phyloP scores from a whole-genome alignment of 2,113 vertebrate species.

The Myocastor coypus region DNA sequence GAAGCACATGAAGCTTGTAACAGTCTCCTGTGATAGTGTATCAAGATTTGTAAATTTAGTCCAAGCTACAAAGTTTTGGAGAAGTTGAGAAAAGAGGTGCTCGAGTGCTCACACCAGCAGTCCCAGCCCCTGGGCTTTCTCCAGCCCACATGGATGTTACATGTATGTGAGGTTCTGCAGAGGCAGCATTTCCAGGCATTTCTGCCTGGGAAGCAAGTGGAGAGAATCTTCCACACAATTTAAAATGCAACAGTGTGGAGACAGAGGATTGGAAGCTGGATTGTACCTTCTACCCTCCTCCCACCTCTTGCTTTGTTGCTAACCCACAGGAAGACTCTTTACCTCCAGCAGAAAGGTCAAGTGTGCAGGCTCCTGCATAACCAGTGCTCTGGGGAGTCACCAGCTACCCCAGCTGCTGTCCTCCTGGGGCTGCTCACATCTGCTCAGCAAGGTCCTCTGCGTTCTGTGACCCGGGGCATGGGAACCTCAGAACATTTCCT shows the following conservation, averaged over 20 bases:
- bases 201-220: slow-evolving; percentile 50
- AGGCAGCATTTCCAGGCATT: slow-evolving; percentile 52
- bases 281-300: not conserved
- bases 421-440: slow-evolving; percentile 77
- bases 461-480: slow-evolving; percentile 73
- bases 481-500: slow-evolving; percentile 78
- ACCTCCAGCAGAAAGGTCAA: slow-evolving; percentile 68
- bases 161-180: not conserved
- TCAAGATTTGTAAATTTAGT: slow-evolving; percentile 55
- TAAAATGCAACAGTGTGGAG: slow-evolving; percentile 40
- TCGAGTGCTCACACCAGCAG: not conserved
- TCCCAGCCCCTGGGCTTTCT: not conserved
- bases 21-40: slow-evolving; percentile 10
- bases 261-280: not conserved
- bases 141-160: not conserved
- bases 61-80: slow-evolving; percentile 49
- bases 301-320: not conserved
- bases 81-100: slow-evolving; percentile 31
- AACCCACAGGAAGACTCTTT: not conserved
- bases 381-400: slow-evolving; percentile 57
- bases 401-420: slow-evolving; percentile 61
- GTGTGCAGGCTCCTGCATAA: not conserved
- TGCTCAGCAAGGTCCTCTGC: slow-evolving; percentile 69
- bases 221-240: slow-evolving; percentile 66
- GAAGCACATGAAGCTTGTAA: slow-evolving; percentile 47